Evolutionary conservation across 2,888 invertebrate genomes (phyloP), one percentile per base, ranked within the genome.

Genomic region (Euplagia quadripunctaria): DNA sequence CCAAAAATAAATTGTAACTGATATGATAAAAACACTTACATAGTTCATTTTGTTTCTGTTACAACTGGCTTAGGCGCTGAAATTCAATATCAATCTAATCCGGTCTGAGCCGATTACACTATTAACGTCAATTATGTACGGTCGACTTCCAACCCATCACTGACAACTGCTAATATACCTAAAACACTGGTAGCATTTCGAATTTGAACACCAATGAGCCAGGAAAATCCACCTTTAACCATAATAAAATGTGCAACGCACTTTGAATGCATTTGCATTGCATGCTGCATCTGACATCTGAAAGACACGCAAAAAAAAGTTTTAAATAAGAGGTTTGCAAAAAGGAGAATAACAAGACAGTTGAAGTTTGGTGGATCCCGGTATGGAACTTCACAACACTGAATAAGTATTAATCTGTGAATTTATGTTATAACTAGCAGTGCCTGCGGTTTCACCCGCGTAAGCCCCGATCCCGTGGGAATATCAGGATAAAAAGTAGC

Each of bases 31-130:
- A 55, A 55, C n/a, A 55, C n/a, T 17, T 55, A n/a, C 9, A 52
- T 17, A 51, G 3, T 17, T 52, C 17, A 17, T 17, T 52, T 52
- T 1, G 55, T n/a, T 55, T 55, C 55, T n/a, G n/a, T 55, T 9
- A n/a, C n/a, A 55, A 9, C 55, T 55, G 8, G 55, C 8, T n/a
- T 55, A 55, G 11, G 11, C n/a, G 11, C 55, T 20, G 55, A n/a
- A n/a, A 55, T n/a, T 55, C 55, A 55, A 55, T 55, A 55, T 55
- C 55, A 55, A 55, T 55, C n/a, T n/a, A 20, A 55, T 55, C 17
- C 55, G n/a, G n/a, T n/a, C 55, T 55, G n/a, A 55, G 55, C 55
- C 20, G 55, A 55, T 55, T 55, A 55, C n/a, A 9, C 55, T 20
- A 55, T 55, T 20, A 55, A 55, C 55, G n/a, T 9, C 55, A 11